A percentile compares a stretch with the other conserved stretches of the same genome.
Conservation (phyloP, 2,797 vertebrate species). For the Moxostoma hubbsi region DNA sequence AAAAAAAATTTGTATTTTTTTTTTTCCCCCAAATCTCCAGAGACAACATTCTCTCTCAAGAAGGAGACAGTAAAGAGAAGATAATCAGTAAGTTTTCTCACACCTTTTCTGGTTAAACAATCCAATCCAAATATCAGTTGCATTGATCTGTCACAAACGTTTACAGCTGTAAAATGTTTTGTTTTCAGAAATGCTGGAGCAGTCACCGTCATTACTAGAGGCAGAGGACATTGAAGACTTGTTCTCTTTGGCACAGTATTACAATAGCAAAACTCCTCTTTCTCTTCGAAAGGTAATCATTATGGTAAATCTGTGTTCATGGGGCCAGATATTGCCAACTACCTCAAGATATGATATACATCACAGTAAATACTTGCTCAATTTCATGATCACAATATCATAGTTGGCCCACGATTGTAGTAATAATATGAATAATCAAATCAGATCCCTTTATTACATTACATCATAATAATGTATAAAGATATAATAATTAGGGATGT, state of each 20-base stretch:
- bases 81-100: constrained; percentile 85
- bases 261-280: constrained; percentile 94
- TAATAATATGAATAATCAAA: too few species aligned
- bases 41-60: constrained; percentile 87
- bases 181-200: constrained; percentile 86
- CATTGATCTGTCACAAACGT: neutral
- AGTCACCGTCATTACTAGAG: constrained; percentile 87
- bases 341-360: neutral
- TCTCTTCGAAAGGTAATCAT: constrained; percentile 92
- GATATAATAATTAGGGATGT: too few species aligned
- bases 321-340: neutral
- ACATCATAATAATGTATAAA: too few species aligned
- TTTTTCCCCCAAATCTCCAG: constrained; percentile 73
- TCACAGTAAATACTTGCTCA: neutral
- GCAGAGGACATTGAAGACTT: constrained; percentile 93
- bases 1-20: neutral
- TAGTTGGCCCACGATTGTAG: too few species aligned
- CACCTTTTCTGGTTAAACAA: neutral
- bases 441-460: too few species aligned
- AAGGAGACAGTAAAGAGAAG: constrained; percentile 86
- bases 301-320: neutral
- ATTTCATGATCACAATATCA: neutral
- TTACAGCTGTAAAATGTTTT: constrained; percentile 12
- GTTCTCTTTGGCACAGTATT: constrained; percentile 94
- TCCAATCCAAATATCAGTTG: neutral